Base-by-base conservation (phyloP, 2,888 invertebrate species). In the Melinaea menophilus region DNA sequence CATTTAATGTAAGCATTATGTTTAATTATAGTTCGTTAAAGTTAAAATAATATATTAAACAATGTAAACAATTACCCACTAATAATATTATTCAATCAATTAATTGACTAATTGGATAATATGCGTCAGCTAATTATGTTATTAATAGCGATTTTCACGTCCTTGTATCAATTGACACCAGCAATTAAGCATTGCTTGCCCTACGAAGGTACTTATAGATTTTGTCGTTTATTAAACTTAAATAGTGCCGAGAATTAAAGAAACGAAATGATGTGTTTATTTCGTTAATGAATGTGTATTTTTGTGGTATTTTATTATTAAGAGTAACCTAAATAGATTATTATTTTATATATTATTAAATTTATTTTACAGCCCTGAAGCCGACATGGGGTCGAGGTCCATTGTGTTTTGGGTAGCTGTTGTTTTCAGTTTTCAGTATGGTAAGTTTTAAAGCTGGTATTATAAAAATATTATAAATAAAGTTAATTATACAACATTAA, bases 361-460 rank as follows among this genome's bases (percentile, higher is more conserved):
- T 64, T 12, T 68, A 81, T 77, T 77, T 84, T 85, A n/a, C 85
- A 87, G 87, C 74, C 69, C 66, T 67, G 69, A 1, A 22, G 22
- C 67, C 69, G 82, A 77, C 66, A 88, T 88, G 87, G 81, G 82
- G 79, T 75, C 78, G 54, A 78, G 82, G 86, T 73, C 66, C 45
- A 71, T 73, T 55, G 64, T 79, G 57, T 59, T 83, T 34, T 81
- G 80, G 76, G 66, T 74, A 56, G 73, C 78, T 62, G 45, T 66
- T 22, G 66, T 79, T 13, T 77, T 73, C 66, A 72, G 80, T 66
- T 71, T 61, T 66, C 75, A 79, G 82, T 84, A 85, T 61, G 66
- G 64, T 68, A 58, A 61, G 68, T 48, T 37, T 62, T 3, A 41
- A 5, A 9, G 41, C 7, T 9, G 7, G 22, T 22, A 1, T 22